A percentile compares a stretch with the other conserved stretches of the same genome.
phyloP scores from a whole-genome alignment of 1,140 invertebrate species.

The Hyles vespertilio region DNA sequence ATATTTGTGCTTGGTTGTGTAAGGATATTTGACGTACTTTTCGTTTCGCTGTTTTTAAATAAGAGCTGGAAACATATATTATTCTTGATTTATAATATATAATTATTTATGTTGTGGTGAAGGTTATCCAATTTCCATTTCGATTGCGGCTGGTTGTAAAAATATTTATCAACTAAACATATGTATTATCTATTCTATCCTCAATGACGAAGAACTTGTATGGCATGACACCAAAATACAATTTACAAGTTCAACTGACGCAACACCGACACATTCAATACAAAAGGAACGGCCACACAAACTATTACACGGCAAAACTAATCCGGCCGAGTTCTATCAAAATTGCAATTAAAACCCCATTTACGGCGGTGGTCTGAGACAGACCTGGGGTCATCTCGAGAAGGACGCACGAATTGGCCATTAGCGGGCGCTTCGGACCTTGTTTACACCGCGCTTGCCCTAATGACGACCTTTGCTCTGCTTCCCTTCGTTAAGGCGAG shows the following conservation, averaged over 20 bases:
- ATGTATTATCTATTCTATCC: no score
- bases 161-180: no score
- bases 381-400: constrained; percentile 69
- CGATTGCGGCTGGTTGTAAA: no score
- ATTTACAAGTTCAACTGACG: neutral
- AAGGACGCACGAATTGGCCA: constrained; percentile 70
- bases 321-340: constrained; percentile 64
- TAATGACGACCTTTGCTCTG: constrained; percentile 76
- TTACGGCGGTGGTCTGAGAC: constrained; percentile 58
- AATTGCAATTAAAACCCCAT: constrained; percentile 74
- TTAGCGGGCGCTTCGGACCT: constrained; percentile 73
- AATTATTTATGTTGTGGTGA: no score
- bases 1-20: no score
- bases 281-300: constrained; percentile 8
- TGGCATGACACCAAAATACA: neutral
- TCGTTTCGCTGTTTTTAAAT: no score
- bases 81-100: no score
- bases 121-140: no score
- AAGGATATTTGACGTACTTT: no score
- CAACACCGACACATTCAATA: neutral
- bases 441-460: constrained; percentile 75
- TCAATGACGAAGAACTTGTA: neutral
- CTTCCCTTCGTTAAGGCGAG: constrained; percentile 76
- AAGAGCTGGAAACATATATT: no score
- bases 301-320: constrained; percentile 53